These are phyloP conservation scores for Maconellicoccus hirsutus DNA, from an alignment of 1,140 invertebrate genomes.

Conservation along the genomic window DNA sequence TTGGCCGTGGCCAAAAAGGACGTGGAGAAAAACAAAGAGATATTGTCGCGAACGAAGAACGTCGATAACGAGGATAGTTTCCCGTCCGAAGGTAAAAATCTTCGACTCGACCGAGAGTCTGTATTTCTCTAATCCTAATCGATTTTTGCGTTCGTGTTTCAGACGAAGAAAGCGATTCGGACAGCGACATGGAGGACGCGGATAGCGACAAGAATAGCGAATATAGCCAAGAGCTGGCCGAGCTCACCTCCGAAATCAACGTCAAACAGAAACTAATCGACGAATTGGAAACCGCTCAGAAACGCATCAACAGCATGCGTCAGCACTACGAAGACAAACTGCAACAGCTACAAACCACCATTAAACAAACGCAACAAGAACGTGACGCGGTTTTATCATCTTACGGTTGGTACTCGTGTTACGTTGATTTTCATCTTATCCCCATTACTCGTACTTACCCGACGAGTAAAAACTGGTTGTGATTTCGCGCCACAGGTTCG, in stretches of 20 bases:
- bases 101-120: neutral
- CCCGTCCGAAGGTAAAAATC: neutral
- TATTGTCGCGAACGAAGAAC: slow-evolving; percentile 7
- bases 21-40: slow-evolving; percentile 41
- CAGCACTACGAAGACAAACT: slow-evolving; percentile 92
- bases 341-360: slow-evolving; percentile 72
- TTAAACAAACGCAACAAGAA: slow-evolving; percentile 81
- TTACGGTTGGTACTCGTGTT: slow-evolving; percentile 37
- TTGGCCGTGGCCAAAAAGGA: slow-evolving; percentile 55
- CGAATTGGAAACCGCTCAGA: slow-evolving; percentile 79
- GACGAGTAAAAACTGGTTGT: no score
- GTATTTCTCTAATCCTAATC: neutral
- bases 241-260: slow-evolving; percentile 78
- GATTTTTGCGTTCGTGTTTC: neutral
- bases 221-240: slow-evolving; percentile 57
- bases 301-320: slow-evolving; percentile 65
- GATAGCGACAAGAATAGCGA: slow-evolving; percentile 40
- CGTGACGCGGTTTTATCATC: slow-evolving; percentile 80
- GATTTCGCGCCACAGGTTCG: slow-evolving; percentile 22
- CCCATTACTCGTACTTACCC: no score
- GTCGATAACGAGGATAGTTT: slow-evolving; percentile 15
- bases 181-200: slow-evolving; percentile 35
- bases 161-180: slow-evolving; percentile 29
- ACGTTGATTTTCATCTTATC: no score
- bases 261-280: slow-evolving; percentile 87